These are phyloP conservation scores for Branchellion lobata DNA, from an alignment of 2,888 invertebrate species.

Conservation along the genomic window DNA sequence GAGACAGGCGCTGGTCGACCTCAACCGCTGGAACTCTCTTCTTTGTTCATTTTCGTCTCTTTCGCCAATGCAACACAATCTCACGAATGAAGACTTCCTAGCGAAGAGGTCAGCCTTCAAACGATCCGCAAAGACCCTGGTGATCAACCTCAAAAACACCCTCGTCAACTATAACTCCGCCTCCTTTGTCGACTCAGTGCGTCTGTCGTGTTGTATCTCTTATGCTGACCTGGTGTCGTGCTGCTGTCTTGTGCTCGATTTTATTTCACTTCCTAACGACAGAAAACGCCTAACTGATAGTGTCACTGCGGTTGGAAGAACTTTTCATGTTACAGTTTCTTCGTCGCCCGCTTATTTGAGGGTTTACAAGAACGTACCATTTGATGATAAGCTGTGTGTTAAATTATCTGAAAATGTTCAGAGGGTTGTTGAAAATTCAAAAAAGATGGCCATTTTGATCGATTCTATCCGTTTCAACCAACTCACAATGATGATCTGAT, in stretches of 20 bases:
- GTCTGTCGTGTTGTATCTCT: conserved; percentile 26
- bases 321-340: neutral
- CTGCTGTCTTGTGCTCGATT: conserved; percentile 23
- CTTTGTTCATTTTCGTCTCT: conserved; percentile 9
- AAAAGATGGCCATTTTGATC: neutral
- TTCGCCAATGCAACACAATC: neutral
- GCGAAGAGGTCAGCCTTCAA: conserved; percentile 19
- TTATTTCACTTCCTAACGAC: neutral
- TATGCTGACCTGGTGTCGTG: conserved; percentile 33
- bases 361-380: neutral
- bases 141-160: conserved; percentile 34
- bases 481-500: too few relatives aligned
- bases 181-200: neutral
- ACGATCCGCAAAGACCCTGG: conserved; percentile 17
- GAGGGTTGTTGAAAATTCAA: neutral
- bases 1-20: conserved; percentile 11
- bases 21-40: conserved; percentile 13
- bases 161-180: conserved; percentile 16
- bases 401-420: neutral
- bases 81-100: conserved; percentile 15
- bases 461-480: neutral
- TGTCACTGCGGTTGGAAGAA: conserved; percentile 2
- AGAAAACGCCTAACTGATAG: neutral
- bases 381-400: neutral
- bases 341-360: neutral